Evolutionary conservation across 1,140 invertebrate species (phyloP), one percentile per base, ranked within the genome.

Genomic region (Mactra quadrangularis): DNA sequence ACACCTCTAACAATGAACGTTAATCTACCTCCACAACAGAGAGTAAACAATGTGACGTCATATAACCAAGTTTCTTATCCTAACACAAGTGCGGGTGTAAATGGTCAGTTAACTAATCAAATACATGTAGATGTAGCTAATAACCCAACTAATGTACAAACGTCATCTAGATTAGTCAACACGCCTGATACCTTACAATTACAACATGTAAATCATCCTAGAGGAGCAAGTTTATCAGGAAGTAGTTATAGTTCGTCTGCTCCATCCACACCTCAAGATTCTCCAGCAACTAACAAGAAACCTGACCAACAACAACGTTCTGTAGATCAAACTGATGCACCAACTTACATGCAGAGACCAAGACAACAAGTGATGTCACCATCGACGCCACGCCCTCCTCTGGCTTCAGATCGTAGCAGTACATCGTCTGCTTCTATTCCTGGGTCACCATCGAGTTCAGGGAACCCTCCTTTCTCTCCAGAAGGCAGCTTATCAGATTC

Each of bases 361-460:
- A 62, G 71, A 15, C 74, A 77, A 19, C 66, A 66, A 25, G 41
- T 64, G 19, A 57, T 53, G 22, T 76, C 74, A 19, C 74, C 75
- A 22, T 33, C 33, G 25, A 33, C 45, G 35, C 78, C 53, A n/a
- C 62, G 55, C 1, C 64, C 72, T 11, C 68, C 59, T 22, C 29
- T n/a, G 29, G 41, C 55, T 7, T 60, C 85, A 29, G 84, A 82
- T 25, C 75, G 84, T 66, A 79, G 78, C 17, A 84, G 82, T 50
- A 87, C 84, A 22, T 86, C 84, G 4, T 87, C 85, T 15, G 82
- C 82, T 15, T 87, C 86, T 25, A 74, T 83, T 13, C 86, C 86
- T 27, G 83, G 83, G 35, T 87, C 86, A 15, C 86, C 86, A 3
- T 52, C 64, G 15, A 87, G 86, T 41, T 64, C 72, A 7, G 71